These are phyloP conservation scores for Paratrypauchen microcephalus DNA, from an alignment of 2,797 vertebrate genomes.

Conservation along the genomic window DNA sequence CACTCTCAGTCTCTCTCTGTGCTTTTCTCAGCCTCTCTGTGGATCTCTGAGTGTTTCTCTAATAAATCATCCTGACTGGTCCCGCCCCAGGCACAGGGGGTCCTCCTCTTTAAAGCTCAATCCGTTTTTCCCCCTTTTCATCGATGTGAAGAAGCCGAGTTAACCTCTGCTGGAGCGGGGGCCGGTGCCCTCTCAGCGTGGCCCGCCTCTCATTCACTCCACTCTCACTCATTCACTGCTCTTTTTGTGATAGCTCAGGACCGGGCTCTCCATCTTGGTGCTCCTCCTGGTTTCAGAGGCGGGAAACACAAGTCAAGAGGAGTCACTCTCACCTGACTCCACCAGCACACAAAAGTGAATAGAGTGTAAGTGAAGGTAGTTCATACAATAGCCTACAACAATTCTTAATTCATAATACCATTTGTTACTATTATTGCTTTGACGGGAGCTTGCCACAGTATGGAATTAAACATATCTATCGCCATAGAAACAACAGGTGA, in stretches of 20 bases:
- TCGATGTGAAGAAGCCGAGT: conserved; percentile 76
- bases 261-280: conserved; percentile 46
- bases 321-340: conserved; percentile 52
- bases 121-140: conserved; percentile 76
- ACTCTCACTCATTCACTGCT: conserved; percentile 76
- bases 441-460: no score
- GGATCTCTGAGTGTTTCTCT: conserved; percentile 53
- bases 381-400: no score
- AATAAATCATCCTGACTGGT: conserved; percentile 81
- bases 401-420: no score
- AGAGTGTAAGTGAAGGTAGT: neutral
- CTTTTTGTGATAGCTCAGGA: conserved; percentile 72
- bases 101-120: conserved; percentile 83
- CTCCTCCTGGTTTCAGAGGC: conserved; percentile 42
- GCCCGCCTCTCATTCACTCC: conserved; percentile 71
- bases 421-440: no score
- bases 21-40: conserved; percentile 27
- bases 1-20: neutral
- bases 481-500: no score
- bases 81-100: conserved; percentile 72
- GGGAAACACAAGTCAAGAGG: conserved; percentile 69
- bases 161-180: conserved; percentile 78
- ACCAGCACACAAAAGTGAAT: neutral
- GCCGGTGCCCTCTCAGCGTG: conserved; percentile 65
- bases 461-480: no score